Conservation (phyloP, 2,888 invertebrate species). For the Eristalis arbustorum region DNA sequence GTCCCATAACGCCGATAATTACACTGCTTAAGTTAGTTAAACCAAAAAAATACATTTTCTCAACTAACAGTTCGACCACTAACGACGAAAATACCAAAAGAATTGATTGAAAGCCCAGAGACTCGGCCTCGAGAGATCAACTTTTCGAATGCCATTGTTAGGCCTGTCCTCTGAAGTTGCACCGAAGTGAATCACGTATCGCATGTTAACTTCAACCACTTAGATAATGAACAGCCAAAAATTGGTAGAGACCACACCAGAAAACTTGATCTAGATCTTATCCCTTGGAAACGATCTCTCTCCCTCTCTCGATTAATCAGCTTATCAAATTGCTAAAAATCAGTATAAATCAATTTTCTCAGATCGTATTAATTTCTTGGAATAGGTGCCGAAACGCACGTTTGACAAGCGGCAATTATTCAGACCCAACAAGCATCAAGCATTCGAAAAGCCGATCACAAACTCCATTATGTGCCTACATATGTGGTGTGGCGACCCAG, state of each 20-base stretch:
- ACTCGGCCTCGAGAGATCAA: constrained; percentile 53
- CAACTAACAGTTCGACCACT: constrained; percentile 34
- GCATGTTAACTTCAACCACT: neutral
- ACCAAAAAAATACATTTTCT: neutral
- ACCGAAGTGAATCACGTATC: constrained; percentile 4
- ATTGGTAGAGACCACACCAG: neutral
- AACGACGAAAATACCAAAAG: constrained; percentile 34
- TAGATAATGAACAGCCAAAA: constrained; percentile 56
- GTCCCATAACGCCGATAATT: constrained; percentile 21
- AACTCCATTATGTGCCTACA: neutral
- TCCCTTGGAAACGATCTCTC: constrained; percentile 42
- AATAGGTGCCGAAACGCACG: constrained; percentile 38
- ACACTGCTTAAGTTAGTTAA: neutral
- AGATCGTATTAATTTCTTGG: constrained; percentile 23
- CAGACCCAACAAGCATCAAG: constrained; percentile 43
- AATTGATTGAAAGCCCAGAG: constrained; percentile 33
- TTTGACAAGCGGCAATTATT: constrained; percentile 62
- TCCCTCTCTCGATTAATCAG: constrained; percentile 48
- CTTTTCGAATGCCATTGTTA: constrained; percentile 56
- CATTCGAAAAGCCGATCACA: constrained; percentile 16
- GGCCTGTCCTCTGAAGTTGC: constrained; percentile 24
- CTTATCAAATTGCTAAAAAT: constrained; percentile 40
- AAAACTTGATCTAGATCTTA: constrained; percentile 7
- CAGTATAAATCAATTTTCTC: constrained; percentile 57
- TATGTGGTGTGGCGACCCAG: neutral